These are phyloP conservation scores for Phoenicopterus ruber DNA, from an alignment of 2,113 vertebrate species.

Conservation along the genomic window DNA sequence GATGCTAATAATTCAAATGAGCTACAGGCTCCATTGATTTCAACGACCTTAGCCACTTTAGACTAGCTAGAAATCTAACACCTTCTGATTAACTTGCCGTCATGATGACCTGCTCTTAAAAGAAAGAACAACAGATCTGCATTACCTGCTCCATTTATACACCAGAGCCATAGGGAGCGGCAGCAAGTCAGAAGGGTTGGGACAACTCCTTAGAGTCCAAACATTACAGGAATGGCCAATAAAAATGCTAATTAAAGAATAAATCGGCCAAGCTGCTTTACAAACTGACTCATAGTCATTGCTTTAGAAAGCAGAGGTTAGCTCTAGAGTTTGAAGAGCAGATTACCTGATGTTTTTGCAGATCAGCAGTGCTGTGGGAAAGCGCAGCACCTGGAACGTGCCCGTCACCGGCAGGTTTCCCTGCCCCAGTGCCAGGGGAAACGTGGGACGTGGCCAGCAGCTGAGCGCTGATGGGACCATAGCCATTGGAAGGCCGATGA, in stretches of 20 bases:
- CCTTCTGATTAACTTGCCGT: neutral
- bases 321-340: neutral
- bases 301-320: neutral
- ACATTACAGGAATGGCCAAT: neutral
- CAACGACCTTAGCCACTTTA: neutral
- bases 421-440: neutral
- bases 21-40: neutral
- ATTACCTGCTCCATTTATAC: neutral
- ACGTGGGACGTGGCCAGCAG: constrained; percentile 21
- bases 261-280: neutral
- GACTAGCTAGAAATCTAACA: neutral
- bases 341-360: constrained; percentile 71
- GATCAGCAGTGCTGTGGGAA: neutral
- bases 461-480: neutral
- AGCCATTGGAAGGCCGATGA: neutral
- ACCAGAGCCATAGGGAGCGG: neutral
- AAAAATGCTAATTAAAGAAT: neutral
- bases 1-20: neutral
- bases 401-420: neutral
- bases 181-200: neutral
- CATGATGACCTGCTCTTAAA: neutral
- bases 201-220: neutral
- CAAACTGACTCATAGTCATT: neutral
- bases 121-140: neutral
- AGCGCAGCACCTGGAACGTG: neutral